Conservation (phyloP, 2,888 invertebrate genomes). For the Noctua janthe region DNA sequence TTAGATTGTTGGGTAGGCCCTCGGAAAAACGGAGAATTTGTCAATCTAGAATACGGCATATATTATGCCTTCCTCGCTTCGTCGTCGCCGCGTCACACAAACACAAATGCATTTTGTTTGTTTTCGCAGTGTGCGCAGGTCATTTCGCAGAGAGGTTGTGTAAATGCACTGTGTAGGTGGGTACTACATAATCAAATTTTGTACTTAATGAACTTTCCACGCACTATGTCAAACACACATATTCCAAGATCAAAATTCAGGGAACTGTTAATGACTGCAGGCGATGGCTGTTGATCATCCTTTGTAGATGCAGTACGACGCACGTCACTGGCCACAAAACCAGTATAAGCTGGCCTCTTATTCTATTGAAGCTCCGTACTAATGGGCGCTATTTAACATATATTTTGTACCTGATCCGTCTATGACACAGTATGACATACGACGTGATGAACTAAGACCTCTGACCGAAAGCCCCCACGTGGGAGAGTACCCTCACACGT, state of each 20-base stretch:
- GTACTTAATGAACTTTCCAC: not conserved
- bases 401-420: no score
- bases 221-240: no score
- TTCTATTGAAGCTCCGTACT: not conserved
- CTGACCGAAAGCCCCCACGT: no score
- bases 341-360: not conserved
- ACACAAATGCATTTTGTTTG: not conserved
- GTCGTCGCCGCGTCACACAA: not conserved
- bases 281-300: not conserved
- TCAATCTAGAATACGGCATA: no score
- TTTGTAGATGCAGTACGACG: not conserved
- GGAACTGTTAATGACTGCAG: not conserved
- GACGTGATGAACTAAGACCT: no score
- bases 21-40: not conserved
- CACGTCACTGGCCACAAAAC: not conserved
- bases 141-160: not conserved
- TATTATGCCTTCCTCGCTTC: not conserved
- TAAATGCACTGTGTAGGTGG: not conserved
- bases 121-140: not conserved
- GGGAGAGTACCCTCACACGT: no score
- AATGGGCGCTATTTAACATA: no score
- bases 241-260: not conserved
- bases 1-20: not conserved
- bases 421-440: no score
- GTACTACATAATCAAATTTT: not conserved